These are phyloP conservation scores for Mallotus villosus DNA, from an alignment of 2,797 vertebrate species.

Conservation along the genomic window DNA sequence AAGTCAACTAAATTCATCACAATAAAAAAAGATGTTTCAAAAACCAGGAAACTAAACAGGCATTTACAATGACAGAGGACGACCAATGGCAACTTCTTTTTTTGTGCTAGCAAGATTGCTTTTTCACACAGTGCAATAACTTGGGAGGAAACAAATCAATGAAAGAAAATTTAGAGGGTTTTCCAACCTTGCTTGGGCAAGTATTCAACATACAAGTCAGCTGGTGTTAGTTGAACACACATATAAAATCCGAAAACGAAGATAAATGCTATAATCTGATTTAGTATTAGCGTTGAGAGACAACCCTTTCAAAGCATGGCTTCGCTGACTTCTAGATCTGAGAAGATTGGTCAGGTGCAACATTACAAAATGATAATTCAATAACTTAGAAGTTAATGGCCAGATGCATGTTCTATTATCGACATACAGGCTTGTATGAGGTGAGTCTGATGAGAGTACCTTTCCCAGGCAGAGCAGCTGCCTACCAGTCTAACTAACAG, in stretches of 20 bases:
- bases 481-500: not conserved
- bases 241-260: not conserved
- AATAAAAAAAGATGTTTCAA: conserved; percentile 9
- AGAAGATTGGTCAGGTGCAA: not conserved
- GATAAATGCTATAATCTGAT: not conserved
- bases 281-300: not conserved
- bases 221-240: conserved; percentile 4
- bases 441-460: not conserved
- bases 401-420: not conserved
- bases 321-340: not conserved
- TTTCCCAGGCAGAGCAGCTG: not conserved
- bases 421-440: not conserved
- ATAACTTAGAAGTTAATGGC: conserved; percentile 3
- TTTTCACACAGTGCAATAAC: conserved; percentile 23
- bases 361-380: not conserved
- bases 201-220: not conserved
- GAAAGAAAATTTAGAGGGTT: not conserved
- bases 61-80: conserved; percentile 21
- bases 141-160: not conserved
- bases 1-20: conserved; percentile 15
- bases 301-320: not conserved
- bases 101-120: conserved; percentile 20
- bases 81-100: conserved; percentile 14
- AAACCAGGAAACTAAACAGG: conserved; percentile 15
- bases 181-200: conserved; percentile 6